phyloP scores from a whole-genome alignment of 2,797 vertebrate genomes.

The Cuculus canorus region DNA sequence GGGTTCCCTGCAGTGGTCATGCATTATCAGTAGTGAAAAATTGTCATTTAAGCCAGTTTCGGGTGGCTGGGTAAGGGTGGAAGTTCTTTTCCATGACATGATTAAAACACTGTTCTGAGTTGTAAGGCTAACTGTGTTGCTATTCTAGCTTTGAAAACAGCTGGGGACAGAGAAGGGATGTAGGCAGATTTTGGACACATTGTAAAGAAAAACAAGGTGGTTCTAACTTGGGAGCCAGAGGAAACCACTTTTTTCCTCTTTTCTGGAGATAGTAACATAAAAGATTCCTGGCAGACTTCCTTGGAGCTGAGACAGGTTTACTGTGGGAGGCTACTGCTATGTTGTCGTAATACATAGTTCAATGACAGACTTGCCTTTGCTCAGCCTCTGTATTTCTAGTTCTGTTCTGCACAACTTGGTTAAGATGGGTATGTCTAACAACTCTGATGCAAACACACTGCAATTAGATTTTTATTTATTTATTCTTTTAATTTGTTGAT shows the following conservation, averaged over 20 bases:
- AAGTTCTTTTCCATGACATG: background rate
- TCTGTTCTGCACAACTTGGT: background rate
- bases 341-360: background rate
- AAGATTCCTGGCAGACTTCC: background rate
- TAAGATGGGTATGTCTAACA: background rate
- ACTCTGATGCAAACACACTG: background rate
- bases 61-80: background rate
- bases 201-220: background rate
- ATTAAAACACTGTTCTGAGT: background rate
- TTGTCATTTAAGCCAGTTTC: background rate
- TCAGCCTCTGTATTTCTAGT: background rate
- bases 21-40: conserved; percentile 7
- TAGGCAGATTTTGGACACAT: background rate
- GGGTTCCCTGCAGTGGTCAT: conserved; percentile 66
- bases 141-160: background rate
- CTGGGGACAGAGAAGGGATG: background rate
- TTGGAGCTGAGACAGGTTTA: background rate
- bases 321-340: background rate
- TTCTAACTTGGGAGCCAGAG: background rate
- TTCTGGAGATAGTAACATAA: background rate
- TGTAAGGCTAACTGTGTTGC: background rate
- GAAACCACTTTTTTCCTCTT: background rate
- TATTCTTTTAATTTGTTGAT: background rate
- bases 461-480: background rate
- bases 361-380: background rate